phyloP scores from a whole-genome alignment of 92 coral and sea anemone species.

The Paramuricea clavata region DNA sequence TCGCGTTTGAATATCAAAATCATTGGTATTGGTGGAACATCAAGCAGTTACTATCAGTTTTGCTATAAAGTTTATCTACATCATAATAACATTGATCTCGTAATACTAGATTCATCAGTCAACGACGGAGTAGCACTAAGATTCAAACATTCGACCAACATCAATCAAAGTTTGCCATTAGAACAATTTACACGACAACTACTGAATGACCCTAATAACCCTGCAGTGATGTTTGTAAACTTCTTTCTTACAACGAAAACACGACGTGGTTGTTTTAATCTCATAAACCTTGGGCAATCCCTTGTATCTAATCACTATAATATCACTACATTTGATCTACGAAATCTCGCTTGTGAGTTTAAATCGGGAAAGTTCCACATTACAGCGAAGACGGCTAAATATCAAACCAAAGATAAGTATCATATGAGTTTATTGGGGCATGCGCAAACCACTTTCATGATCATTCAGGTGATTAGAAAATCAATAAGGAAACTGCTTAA shows the following conservation, averaged over 20 bases:
- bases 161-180: constrained; percentile 70
- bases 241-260: constrained; percentile 43
- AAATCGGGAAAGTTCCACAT: constrained; percentile 36
- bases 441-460: constrained; percentile 72
- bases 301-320: constrained; percentile 61
- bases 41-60: constrained; percentile 78
- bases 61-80: constrained; percentile 78
- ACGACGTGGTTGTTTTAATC: constrained; percentile 72
- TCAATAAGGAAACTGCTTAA: constrained; percentile 10
- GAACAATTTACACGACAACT: constrained; percentile 84
- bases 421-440: constrained; percentile 72
- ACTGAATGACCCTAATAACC: constrained; percentile 64
- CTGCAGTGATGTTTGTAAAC: constrained; percentile 77
- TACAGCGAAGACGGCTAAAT: background rate
- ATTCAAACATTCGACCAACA: constrained; percentile 42
- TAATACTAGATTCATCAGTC: constrained; percentile 76
- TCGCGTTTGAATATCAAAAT: constrained; percentile 37
- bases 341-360: constrained; percentile 61
- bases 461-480: constrained; percentile 51
- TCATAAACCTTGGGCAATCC: constrained; percentile 73
- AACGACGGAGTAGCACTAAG: constrained; percentile 53
- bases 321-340: constrained; percentile 72
- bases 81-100: constrained; percentile 68
- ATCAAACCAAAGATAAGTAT: background rate
- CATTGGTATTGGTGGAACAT: constrained; percentile 80